Evolutionary conservation across 2,113 vertebrate species (phyloP), one percentile per base, ranked within the genome.

Genomic region (Puma concolor): DNA sequence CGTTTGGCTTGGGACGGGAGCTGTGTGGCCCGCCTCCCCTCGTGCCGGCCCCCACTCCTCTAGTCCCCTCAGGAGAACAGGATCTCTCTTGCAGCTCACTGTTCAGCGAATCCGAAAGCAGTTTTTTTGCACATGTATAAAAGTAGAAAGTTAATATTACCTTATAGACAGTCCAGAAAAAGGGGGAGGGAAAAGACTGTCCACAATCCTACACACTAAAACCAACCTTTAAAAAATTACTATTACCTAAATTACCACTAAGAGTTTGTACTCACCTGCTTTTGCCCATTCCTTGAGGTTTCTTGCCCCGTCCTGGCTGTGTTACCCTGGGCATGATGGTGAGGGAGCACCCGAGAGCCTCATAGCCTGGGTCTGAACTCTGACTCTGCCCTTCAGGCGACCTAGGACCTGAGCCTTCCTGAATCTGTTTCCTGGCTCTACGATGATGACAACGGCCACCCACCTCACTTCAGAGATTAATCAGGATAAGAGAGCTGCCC

Each of bases 11-110:
- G 21, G 38, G 13, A 31, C 11, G 7, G 19, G 33, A 25, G 38
- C 64, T 84, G 31, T 23, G 31, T 27, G 44, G 21, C 52, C 38
- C 11, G 2, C 4, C 4, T 3, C 8, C 38, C 5, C 7, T 19
- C 7, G 1, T 1, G 8, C 2, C 1, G n/a, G 0, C 0, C 3
- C 10, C 9, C 25, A 7, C 23, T 25, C 36, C 52, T 71, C 80
- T 52, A 13, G 50, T 81, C 41, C 25, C 29, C 0, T 8, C 33
- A 9, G 41, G 17, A 74, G 21, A n/a, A 0, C 2, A 0, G 5
- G 2, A 10, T 36, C 44, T 63, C 48, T 93, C 84, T 83, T 80
- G 72, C 15, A 17, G 44, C 86, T 67, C 81, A 63, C 12, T 57
- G 93, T 74, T 94, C 88, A 54, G 71, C 67, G 66, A 90, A 82